Base-by-base conservation (phyloP, 2,888 invertebrate species). In the Tachina grossa region DNA sequence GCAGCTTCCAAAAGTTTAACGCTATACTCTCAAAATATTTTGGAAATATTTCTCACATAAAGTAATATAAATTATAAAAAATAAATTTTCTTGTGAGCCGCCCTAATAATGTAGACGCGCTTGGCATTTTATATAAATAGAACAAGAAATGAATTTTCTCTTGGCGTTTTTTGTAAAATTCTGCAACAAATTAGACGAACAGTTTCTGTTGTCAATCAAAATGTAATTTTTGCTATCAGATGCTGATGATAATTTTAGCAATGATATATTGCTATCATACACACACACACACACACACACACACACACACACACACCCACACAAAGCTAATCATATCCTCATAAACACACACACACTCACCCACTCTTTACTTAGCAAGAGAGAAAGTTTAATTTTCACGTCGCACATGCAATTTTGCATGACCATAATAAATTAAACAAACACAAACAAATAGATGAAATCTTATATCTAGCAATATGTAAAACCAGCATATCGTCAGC, bases 341-440 rank as follows among this genome's bases (percentile, higher is more conserved):
- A 45, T 9, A 22, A 9, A 19, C n/a, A 11, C 31, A 66, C 0
- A 47, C 13, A 19, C 4, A 22, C 31, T 19, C 9, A 1, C 39
- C 22, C 14, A 19, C 74, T 8, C 13, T 31, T 16, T 1, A 11
- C 2, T 2, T 22, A 45, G 39, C 2, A 16, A 47, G 22, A 39
- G 49, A 45, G 47, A 22, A 74, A 55, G 63, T 83, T 59, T 11
- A 53, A 68, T 61, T 57, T 53, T 74, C 66, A 72, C 68, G 47
- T 72, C 68, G 45, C 47, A 68, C 68, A 83, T 78, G 61, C 74
- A 49, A 78, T 45, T 74, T 83, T 78, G 68, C 78, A 61, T 74
- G 78, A 68, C 78, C 53, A 41, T 74, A 68, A 74, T 39, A 61
- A 61, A 78, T 68, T 74, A 16, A 51, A 68, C 51, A 74, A 59